These are phyloP conservation scores for Apotomis betuletana DNA, from an alignment of 2,888 invertebrate species.

Conservation along the genomic window DNA sequence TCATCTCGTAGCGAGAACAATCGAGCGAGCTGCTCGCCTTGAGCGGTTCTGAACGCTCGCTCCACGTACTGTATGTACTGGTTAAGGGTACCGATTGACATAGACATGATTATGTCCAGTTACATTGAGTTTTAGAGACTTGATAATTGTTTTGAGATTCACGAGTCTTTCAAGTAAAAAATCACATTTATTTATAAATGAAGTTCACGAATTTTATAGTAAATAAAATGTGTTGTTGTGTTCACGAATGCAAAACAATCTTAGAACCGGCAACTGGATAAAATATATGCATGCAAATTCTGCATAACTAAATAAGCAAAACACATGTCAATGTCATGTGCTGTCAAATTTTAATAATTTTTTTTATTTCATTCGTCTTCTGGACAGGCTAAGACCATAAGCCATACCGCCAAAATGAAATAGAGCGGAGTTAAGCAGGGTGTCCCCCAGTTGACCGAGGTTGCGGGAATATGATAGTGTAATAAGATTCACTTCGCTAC, in stretches of 20 bases:
- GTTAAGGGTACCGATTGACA: constrained; percentile 63
- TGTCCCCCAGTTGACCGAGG: too few species aligned
- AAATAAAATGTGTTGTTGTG: not conserved
- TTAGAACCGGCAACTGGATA: not conserved
- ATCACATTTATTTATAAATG: not conserved
- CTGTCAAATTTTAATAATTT: too few species aligned
- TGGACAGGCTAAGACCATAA: too few species aligned
- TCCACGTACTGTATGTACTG: constrained; percentile 74
- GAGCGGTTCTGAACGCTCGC: constrained; percentile 79
- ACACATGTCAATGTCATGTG: too few species aligned
- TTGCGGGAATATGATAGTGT: too few species aligned
- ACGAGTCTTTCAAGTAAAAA: not conserved
- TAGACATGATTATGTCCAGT: constrained; percentile 49
- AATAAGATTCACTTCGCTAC: too few species aligned
- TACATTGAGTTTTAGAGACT: constrained; percentile 8
- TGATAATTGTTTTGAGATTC: not conserved
- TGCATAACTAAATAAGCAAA: too few species aligned
- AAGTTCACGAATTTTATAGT: not conserved
- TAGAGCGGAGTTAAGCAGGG: too few species aligned
- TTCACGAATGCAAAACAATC: not conserved
- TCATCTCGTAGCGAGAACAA: constrained; percentile 85
- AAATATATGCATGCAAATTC: not conserved
- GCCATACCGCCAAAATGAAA: too few species aligned
- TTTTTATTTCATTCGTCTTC: too few species aligned
- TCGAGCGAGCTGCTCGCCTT: constrained; percentile 80